Evolutionary conservation across 2,797 vertebrate genomes (phyloP).

Genomic region (Okamejei kenojei): DNA sequence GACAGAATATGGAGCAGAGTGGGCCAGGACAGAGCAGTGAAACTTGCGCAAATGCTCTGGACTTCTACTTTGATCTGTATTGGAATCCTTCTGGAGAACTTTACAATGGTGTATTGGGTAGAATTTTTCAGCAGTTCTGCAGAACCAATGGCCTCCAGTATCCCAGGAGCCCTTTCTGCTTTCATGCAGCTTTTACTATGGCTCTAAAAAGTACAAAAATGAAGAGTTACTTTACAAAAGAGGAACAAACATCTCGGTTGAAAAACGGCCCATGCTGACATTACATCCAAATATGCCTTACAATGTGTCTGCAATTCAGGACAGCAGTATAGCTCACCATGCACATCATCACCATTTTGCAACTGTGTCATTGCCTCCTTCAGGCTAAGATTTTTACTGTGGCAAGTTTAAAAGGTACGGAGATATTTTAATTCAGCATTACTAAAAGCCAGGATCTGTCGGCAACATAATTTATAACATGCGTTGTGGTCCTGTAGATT

Average conservation of each 20-base stretch:
- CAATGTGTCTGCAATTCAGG: not conserved
- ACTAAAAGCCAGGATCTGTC: not conserved
- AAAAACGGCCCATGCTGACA: not conserved
- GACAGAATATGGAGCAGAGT: not conserved
- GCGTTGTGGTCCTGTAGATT: not conserved
- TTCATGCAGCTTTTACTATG: not conserved
- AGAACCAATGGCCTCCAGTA: not conserved
- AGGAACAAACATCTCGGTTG: not conserved
- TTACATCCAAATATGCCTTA: not conserved
- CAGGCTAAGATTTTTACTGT: not conserved
- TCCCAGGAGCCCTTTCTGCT: not conserved
- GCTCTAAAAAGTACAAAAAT: not conserved
- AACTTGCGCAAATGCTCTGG: not conserved
- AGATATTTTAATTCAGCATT: not conserved
- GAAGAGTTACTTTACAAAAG: not conserved
- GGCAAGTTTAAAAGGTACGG: not conserved
- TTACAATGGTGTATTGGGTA: not conserved
- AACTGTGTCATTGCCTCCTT: not conserved
- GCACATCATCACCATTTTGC: not conserved
- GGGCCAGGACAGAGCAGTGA: not conserved
- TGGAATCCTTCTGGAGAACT: no score
- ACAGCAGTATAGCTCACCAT: not conserved
- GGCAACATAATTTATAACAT: not conserved
- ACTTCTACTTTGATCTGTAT: not conserved
- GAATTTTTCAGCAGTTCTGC: not conserved